Conservation (phyloP, 2,797 vertebrate species). For the Acropternis orthonyx region DNA sequence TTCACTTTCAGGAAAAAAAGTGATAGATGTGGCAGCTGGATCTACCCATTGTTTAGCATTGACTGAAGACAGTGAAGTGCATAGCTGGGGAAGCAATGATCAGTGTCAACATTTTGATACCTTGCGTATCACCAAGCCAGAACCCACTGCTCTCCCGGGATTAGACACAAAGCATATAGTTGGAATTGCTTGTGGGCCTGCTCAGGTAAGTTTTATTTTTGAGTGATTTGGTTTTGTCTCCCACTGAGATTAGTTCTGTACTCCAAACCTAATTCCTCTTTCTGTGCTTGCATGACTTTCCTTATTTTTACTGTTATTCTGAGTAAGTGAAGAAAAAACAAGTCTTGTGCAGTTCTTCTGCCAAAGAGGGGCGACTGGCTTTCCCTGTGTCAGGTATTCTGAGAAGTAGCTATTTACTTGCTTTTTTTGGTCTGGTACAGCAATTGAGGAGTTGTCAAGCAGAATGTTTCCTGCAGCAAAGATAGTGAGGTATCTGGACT, state of each 20-base stretch:
- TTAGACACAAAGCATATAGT: conserved; percentile 94
- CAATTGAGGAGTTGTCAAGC: not conserved
- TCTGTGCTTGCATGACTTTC: not conserved
- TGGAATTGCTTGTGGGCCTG: conserved; percentile 94
- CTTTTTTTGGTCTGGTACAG: not conserved
- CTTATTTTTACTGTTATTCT: not conserved
- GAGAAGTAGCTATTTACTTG: not conserved
- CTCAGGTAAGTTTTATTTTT: conserved; percentile 82
- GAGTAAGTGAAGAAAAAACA: not conserved
- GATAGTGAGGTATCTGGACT: not conserved
- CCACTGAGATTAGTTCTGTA: not conserved
- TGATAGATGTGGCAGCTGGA: conserved; percentile 93
- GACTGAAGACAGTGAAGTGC: conserved; percentile 95
- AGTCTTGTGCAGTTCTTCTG: not conserved
- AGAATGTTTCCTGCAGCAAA: not conserved
- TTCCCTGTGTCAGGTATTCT: not conserved
- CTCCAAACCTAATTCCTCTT: not conserved
- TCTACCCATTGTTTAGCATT: conserved; percentile 95
- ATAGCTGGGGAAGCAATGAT: conserved; percentile 98
- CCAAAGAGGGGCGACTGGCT: not conserved
- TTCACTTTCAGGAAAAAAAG: conserved; percentile 87
- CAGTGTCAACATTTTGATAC: conserved; percentile 98
- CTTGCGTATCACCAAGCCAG: conserved; percentile 93
- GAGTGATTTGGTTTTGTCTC: not conserved
- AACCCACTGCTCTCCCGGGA: conserved; percentile 89